Conservation (phyloP, 2,113 vertebrate genomes). For the Oreocharis arfaki region DNA sequence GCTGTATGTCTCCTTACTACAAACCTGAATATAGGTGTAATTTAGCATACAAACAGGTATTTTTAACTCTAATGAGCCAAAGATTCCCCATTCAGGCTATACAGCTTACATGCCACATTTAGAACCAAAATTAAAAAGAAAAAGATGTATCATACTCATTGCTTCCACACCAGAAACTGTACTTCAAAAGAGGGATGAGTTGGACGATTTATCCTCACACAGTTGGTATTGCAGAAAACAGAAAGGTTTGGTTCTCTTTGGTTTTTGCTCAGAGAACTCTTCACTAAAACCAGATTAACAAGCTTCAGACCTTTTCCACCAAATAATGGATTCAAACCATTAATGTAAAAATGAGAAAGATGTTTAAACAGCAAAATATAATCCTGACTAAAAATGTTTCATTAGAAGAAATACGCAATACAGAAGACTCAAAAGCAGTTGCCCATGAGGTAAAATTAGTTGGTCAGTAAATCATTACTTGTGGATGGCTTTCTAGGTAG, state of each 20-base stretch:
- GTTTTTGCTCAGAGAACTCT: background rate
- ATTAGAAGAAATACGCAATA: background rate
- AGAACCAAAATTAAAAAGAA: background rate
- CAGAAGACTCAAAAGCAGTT: background rate
- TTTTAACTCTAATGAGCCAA: background rate
- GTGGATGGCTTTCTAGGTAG: background rate
- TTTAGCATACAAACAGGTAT: background rate
- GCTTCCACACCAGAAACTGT: conserved; percentile 5
- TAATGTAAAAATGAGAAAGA: background rate
- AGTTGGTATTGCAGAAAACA: background rate
- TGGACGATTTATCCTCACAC: background rate
- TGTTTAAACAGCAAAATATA: background rate
- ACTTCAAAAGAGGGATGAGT: background rate
- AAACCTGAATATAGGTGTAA: background rate
- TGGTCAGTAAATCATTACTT: background rate
- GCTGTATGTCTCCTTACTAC: background rate
- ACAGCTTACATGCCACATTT: background rate
- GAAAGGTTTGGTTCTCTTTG: background rate
- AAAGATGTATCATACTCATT: background rate
- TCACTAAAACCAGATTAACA: background rate
- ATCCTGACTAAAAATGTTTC: background rate
- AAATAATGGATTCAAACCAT: background rate
- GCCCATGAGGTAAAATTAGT: background rate
- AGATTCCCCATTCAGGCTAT: background rate
- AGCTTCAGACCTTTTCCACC: background rate